A percentile compares a stretch with the other conserved stretches of the same genome.
Conservation (phyloP, 2,113 vertebrate species). For the Ahaetulla prasina region DNA sequence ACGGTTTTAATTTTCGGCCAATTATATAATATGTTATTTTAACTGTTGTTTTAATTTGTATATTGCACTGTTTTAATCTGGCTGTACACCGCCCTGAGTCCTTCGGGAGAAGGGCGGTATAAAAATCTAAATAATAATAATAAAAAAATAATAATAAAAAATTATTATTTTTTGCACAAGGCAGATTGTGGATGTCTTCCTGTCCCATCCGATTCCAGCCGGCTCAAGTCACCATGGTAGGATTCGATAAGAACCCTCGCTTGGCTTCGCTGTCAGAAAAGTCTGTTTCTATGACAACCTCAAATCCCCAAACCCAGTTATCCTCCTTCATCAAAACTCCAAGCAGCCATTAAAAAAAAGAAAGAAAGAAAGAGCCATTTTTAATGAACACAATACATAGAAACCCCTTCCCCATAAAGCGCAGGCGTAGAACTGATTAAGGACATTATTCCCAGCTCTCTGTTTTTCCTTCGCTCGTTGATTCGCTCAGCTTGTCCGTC, state of each 20-base stretch:
- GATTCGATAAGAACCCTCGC: not conserved
- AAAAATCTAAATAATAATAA: no score
- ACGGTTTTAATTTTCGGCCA: no score
- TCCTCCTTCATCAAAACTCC: conserved; percentile 47
- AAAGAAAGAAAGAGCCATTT: not conserved
- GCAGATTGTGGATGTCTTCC: not conserved
- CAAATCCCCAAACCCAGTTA: conserved; percentile 50
- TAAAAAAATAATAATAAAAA: no score
- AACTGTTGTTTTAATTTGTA: no score
- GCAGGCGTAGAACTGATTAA: not conserved
- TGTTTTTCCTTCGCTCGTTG: not conserved
- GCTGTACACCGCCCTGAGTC: no score
- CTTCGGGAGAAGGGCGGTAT: no score
- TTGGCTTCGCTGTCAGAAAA: conserved; percentile 1
- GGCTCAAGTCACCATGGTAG: not conserved
- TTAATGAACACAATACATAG: not conserved
- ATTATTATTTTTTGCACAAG: not conserved
- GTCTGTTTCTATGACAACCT: conserved; percentile 66
- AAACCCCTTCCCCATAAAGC: not conserved
- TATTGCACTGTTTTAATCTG: no score
- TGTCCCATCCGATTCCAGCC: not conserved
- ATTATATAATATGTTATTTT: no score
- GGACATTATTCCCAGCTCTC: fast-evolving
- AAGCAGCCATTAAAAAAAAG: not conserved
- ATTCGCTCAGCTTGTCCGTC: not conserved